A percentile compares a stretch with the other conserved stretches of the same genome.
phyloP scores from a whole-genome alignment of 2,113 vertebrate genomes.

The Gorilla gorilla region DNA sequence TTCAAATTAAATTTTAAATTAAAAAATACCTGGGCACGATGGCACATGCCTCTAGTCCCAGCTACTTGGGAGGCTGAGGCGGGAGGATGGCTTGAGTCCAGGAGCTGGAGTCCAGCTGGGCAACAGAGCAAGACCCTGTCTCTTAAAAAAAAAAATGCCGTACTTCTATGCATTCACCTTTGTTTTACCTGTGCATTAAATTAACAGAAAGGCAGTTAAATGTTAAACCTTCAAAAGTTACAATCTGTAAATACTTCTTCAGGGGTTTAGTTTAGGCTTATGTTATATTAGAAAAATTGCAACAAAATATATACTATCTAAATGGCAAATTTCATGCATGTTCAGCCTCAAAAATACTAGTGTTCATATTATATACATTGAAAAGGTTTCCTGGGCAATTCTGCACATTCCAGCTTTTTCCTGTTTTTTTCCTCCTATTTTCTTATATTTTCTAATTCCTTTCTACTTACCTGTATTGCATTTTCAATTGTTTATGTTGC shows the following conservation, averaged over 20 bases:
- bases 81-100: neutral
- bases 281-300: neutral
- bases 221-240: neutral
- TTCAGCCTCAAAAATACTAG: neutral
- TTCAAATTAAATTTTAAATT: constrained; percentile 1
- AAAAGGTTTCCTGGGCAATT: neutral
- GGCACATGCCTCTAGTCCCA: neutral
- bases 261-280: neutral
- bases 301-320: neutral
- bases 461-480: neutral
- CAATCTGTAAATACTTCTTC: neutral
- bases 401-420: neutral
- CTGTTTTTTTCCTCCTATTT: neutral
- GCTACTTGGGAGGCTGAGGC: neutral
- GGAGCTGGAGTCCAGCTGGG: neutral
- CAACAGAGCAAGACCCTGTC: neutral
- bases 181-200: neutral
- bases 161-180: neutral
- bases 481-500: constrained; percentile 5
- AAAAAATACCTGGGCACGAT: neutral
- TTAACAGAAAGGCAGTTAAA: neutral
- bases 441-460: neutral
- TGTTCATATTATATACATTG: neutral
- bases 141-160: neutral
- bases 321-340: neutral